Base-by-base conservation (phyloP, 37 sponge, comb jelly and placozoan genomes). In the Halichondria panicea region DNA sequence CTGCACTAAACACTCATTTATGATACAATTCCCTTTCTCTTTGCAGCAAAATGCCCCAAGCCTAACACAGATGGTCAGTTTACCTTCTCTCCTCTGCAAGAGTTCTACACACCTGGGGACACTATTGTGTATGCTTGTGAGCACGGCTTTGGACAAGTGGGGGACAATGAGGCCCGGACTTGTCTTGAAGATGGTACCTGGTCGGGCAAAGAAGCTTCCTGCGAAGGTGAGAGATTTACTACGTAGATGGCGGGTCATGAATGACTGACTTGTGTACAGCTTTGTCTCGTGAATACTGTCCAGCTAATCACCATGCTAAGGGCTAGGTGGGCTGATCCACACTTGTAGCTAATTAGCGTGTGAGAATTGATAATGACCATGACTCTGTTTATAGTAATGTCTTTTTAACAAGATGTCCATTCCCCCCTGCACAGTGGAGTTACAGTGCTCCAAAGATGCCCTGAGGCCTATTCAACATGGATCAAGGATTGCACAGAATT, bases 401-500 rank as follows among this genome's bases (percentile, higher is more conserved):
- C n/a, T n/a, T n/a, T n/a, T n/a, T n/a, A n/a, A n/a, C n/a, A n/a
- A n/a, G n/a, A n/a, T n/a, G n/a, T n/a, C n/a, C n/a, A n/a, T n/a
- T n/a, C n/a, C n/a, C n/a, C n/a, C n/a, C n/a, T n/a, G n/a, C n/a
- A n/a, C n/a, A n/a, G n/a, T n/a, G n/a, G n/a, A n/a, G n/a, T n/a
- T n/a, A n/a, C n/a, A n/a, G n/a, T n/a, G n/a, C n/a, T n/a, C n/a
- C n/a, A n/a, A n/a, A n/a, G n/a, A n/a, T n/a, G n/a, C n/a, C n/a
- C n/a, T n/a, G n/a, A n/a, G n/a, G n/a, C 69, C 57, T 4, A 68
- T 78, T 0, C 40, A 67, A 0, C 2, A 78, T 34, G 79, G 79
- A 50, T 15, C 28, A 11, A 33, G 57, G 0, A 25, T 35, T 43
- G 68, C 69, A 2, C 68, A 58, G 8, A 43, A 43, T 54, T 44